Evolutionary conservation across 2,797 vertebrate species (phyloP).

Genomic region (Aeoliscus strigatus): DNA sequence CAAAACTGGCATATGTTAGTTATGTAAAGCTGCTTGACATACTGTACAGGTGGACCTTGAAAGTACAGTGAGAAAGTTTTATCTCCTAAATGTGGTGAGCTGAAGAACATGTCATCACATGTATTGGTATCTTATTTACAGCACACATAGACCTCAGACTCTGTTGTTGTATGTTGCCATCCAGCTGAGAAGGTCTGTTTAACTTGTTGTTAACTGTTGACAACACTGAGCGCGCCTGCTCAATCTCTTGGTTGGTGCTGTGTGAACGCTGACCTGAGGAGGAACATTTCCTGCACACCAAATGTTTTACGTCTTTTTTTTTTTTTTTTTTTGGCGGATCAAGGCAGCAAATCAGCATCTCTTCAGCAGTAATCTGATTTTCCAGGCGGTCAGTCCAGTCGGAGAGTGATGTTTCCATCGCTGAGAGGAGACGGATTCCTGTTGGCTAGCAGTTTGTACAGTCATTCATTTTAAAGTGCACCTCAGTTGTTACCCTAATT

Average conservation of each 20-base stretch:
- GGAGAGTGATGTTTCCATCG: slow-evolving; percentile 20
- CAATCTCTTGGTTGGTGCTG: too few relatives aligned
- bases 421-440: slow-evolving; percentile 18
- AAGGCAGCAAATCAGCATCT: slow-evolving; percentile 33
- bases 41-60: slow-evolving; percentile 15
- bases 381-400: slow-evolving; percentile 9
- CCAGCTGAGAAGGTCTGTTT: too few relatives aligned
- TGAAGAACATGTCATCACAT: too few relatives aligned
- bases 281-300: too few relatives aligned
- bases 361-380: slow-evolving; percentile 4
- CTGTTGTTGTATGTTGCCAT: too few relatives aligned
- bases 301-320: slow-evolving; percentile 18
- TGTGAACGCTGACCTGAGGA: too few relatives aligned
- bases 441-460: slow-evolving; percentile 24
- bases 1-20: too few relatives aligned
- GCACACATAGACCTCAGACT: too few relatives aligned
- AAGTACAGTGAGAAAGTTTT: slow-evolving; percentile 18
- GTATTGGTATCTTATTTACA: too few relatives aligned
- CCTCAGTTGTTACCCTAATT: slow-evolving; percentile 58
- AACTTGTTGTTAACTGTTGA: too few relatives aligned
- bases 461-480: slow-evolving; percentile 57
- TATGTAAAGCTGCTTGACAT: slow-evolving; percentile 9
- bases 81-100: slow-evolving; percentile 1
- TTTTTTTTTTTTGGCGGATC: slow-evolving; percentile 27
- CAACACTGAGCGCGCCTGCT: too few relatives aligned